Base-by-base conservation (phyloP, 2,797 vertebrate genomes). In the Hybognathus amarus region DNA sequence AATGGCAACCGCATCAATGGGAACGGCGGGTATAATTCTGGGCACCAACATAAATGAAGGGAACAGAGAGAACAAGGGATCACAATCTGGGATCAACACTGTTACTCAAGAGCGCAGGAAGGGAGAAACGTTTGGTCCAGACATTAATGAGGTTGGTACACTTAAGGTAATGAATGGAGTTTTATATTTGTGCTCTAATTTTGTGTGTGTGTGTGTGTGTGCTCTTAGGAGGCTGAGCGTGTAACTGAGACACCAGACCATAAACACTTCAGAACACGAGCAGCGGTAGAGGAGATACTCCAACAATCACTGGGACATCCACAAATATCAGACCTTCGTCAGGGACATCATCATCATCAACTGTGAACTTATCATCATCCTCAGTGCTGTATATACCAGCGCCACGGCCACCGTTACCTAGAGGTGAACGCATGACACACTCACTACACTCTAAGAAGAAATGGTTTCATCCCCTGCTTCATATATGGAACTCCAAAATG, bases 331-430 rank as follows among this genome's bases (percentile, higher is more conserved):
- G 30, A 47, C 38, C 80, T 24, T 82, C 89, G 0, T 89, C 91
- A 33, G 56, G 67, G 22, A 88, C 84, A 6, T 77, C 87, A 1
- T 89, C 88, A 0, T 86, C 91, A 0, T 83, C 89, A 2, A 74
- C 88, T 77, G 90, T 85, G 3, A 73, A 33, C 66, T 90, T 70
- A n/a, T 81, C 77, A 10, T 89, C 91, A 63, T 69, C 90, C 77
- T 88, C 94, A 22, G 83, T 90, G 15, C 84, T 89, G 45, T 59
- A 85, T 8, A 87, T 89, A 4, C 90, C 93, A 47, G 64, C 82
- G 10, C 82, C 85, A 5, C 89, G 78, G 71, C 93, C 92, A 12
- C 84, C 89, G 50, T 93, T 93, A 45, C 94, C 95, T 70, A 93
- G 93, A 94, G 94, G 94, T 95, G 92, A 68, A 77, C 18, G 56